Conservation (phyloP, 2,113 vertebrate genomes). For the Bostrychus sinensis region DNA sequence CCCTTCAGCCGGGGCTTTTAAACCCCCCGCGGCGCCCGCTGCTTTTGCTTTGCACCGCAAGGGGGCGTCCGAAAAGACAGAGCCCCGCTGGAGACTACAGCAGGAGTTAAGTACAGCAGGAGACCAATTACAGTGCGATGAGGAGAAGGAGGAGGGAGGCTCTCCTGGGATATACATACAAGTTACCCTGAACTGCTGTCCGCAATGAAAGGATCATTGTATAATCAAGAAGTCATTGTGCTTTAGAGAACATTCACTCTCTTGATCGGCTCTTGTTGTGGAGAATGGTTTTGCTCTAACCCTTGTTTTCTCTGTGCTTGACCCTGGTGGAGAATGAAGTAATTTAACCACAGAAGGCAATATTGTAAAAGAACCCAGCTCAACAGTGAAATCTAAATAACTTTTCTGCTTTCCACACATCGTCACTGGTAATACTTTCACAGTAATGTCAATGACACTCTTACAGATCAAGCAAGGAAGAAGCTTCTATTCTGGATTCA, state of each 20-base stretch:
- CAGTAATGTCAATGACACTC: no score
- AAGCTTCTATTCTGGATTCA: no score
- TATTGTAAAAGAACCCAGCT: no score
- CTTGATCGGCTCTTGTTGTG: background rate
- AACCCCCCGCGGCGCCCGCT: slow-evolving; percentile 54
- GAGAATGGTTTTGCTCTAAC: no score
- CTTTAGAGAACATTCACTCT: slow-evolving; percentile 47
- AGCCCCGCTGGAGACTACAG: background rate
- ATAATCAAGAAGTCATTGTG: slow-evolving; percentile 32
- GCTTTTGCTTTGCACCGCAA: slow-evolving; percentile 51
- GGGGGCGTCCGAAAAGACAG: slow-evolving; percentile 71
- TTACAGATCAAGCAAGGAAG: no score
- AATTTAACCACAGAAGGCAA: no score
- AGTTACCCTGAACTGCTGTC: slow-evolving; percentile 37
- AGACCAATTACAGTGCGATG: slow-evolving; percentile 38
- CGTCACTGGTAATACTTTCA: no score
- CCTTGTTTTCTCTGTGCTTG: no score
- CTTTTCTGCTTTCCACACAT: no score
- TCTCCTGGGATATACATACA: slow-evolving; percentile 31
- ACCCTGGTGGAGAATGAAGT: no score
- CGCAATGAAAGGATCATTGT: slow-evolving; percentile 42
- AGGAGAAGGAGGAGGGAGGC: slow-evolving; percentile 7
- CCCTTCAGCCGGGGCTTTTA: slow-evolving; percentile 80
- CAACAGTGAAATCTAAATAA: no score
- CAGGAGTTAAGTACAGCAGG: background rate